These are phyloP conservation scores for Crotalus horridus DNA, from an alignment of 2,113 vertebrate species.

Conservation along the genomic window DNA sequence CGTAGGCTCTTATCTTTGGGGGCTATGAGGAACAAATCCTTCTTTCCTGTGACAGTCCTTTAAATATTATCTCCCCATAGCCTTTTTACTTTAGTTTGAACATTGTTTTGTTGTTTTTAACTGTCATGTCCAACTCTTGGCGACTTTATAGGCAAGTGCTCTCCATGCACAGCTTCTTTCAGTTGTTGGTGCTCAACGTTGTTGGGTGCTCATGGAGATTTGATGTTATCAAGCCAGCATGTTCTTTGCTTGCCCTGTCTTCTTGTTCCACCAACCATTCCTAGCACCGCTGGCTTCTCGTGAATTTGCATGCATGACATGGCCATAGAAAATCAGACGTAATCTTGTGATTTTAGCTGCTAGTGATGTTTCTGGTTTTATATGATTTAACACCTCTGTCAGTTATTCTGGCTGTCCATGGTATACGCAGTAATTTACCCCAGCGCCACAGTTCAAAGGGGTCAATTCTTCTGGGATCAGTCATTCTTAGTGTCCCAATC, in stretches of 20 bases:
- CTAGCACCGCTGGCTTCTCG: background rate
- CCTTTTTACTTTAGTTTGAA: background rate
- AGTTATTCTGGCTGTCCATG: background rate
- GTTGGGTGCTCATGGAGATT: background rate
- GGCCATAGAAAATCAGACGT: background rate
- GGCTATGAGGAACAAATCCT: background rate
- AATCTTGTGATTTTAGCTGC: background rate
- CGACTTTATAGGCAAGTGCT: background rate
- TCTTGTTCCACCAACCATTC: background rate
- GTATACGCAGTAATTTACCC: background rate
- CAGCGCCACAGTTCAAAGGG: background rate
- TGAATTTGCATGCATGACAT: background rate
- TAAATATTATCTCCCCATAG: background rate
- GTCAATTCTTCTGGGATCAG: background rate
- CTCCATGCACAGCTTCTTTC: background rate
- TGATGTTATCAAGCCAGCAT: background rate
- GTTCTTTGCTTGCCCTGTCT: background rate
- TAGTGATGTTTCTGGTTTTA: background rate
- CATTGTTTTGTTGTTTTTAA: background rate
- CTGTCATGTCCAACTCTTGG: background rate
- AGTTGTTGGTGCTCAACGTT: background rate
- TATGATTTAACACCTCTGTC: background rate
- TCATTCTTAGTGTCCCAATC: background rate
- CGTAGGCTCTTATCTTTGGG: background rate
- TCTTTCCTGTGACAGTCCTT: background rate